Evolutionary conservation across 2,113 vertebrate genomes (phyloP), one percentile per base, ranked within the genome.

Genomic region (Sakesphorus luctuosus): DNA sequence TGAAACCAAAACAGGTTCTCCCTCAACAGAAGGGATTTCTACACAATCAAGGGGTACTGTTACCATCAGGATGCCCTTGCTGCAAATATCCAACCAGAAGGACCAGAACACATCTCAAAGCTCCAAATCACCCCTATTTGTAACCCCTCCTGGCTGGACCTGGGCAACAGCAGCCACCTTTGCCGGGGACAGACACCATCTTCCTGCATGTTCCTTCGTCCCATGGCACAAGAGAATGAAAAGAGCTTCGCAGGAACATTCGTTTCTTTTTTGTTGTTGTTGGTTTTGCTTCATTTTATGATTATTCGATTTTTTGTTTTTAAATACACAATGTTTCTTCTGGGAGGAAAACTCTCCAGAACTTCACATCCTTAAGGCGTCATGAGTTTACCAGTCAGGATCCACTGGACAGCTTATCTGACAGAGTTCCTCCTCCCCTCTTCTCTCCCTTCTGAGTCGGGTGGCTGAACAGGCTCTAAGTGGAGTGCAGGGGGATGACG

Each of bases 401-500:
- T 84, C 91, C 92, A 62, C 58, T 5, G 46, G 67, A 78, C 84
- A 83, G 80, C 87, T 86, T 18, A 66, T 33, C 43, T 9, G 29
- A 76, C 46, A 82, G 69, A 81, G 35, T 59, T 80, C 75, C 68
- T 89, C 72, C 74, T 10, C 36, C 76, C 71, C 43, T 52, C 75
- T 68, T 53, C 88, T 71, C 89, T 83, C 76, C 79, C 67, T 69
- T 21, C 44, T 1, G 62, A 71, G 65, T 56, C 13, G 0, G 1
- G 9, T 3, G 18, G 78, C 79, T 2, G 47, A 38, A 8, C 1
- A 3, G 25, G 36, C 84, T 96, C 96, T 99, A 99, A 31, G 98
- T 98, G 28, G 99, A 99, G 79, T 99, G 99, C 91, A 99, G 95
- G 1, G 99, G 99, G 91, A 99, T 99, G 96, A 99, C 99, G 5